Evolutionary conservation across 1,140 invertebrate genomes (phyloP), one percentile per base, ranked within the genome.

Genomic region (Drosophila malerkotliana): DNA sequence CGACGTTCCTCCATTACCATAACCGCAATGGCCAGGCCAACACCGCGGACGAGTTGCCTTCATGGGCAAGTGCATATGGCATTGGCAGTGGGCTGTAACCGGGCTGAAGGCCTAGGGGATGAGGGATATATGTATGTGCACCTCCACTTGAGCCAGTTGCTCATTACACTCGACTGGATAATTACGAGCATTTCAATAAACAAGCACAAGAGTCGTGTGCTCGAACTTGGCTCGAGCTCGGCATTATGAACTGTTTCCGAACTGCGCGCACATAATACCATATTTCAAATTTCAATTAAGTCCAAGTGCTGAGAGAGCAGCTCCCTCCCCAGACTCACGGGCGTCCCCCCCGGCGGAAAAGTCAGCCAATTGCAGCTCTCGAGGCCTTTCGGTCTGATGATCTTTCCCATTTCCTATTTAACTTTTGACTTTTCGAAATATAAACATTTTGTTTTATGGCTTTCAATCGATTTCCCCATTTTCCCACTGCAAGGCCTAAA

Each of bases 271-370:
- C 88, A 90, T 90, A 90, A 90, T 87, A 87, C 82, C 75, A 87
- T 90, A 90, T 90, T 90, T 90, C 79, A 90, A 90, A 90, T 84
- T 90, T 90, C 87, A 90, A 90, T 90, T 90, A 90, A 82, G 88
- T 68, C 79, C 88, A 88, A 90, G 88, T 90, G 88, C 88, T 90
- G 87, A 90, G 82, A 79, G 87, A 90, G 76, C 49, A 41, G 67
- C 55, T 58, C 30, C 53, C 24, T 28, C 28, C 15, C 57, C 8
- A 8, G 9, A 32, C 9, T 10, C 9, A 8, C 32, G 32, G 32
- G 32, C 8, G 9, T 32, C 32, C 32, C 32, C 32, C 3, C 32
- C 2, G 10, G 34, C 32, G 26, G 7, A 15, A 45, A 15, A 41
- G 39, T 15, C 14, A 41, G 21, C 26, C 51, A 57, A 81, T 81